Conservation (phyloP, 2,797 vertebrate genomes). For the Poeciliopsis gracilis region DNA sequence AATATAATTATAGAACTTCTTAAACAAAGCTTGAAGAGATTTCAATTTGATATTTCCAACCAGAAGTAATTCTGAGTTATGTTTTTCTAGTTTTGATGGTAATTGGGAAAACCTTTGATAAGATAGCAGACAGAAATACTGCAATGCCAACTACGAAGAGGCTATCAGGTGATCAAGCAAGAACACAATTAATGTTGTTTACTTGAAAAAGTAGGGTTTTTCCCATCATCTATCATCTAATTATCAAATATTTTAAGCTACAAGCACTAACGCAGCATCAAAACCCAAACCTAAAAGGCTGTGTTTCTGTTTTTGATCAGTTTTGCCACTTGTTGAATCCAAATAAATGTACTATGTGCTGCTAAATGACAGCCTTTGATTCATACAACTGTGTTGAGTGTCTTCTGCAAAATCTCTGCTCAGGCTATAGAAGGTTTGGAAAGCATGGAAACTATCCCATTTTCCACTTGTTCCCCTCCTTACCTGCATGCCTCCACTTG, state of each 20-base stretch:
- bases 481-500: conserved; percentile 96
- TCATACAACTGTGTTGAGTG: neutral
- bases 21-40: neutral
- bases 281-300: neutral
- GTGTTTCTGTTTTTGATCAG: neutral
- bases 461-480: neutral
- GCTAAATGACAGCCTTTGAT: neutral
- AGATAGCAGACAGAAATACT: neutral
- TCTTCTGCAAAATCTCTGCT: neutral
- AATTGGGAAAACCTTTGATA: neutral
- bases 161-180: neutral
- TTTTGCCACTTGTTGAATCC: neutral
- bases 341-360: no score
- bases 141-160: neutral
- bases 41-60: neutral
- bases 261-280: neutral
- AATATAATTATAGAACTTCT: neutral
- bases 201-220: neutral
- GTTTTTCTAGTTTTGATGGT: neutral
- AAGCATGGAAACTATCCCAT: neutral
- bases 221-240: neutral
- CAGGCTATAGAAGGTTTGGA: neutral
- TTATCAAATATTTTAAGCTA: neutral
- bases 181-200: neutral
- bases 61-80: neutral